A percentile compares a stretch with the other conserved stretches of the same genome.
phyloP scores from a whole-genome alignment of 2,113 vertebrate species.

The Charina bottae region DNA sequence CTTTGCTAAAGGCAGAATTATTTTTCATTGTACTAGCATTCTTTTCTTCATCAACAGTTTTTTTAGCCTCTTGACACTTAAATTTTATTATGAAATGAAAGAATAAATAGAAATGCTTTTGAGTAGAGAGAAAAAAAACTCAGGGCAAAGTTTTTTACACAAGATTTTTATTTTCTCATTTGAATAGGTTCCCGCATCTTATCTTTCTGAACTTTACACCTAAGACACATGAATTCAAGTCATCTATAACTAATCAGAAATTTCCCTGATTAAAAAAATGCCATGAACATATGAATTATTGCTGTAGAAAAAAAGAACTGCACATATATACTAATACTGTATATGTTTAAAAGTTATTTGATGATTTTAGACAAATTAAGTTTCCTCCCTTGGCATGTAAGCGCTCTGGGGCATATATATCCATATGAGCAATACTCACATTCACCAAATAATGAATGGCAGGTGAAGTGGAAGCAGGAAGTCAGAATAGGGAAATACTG shows the following conservation, averaged over 20 bases:
- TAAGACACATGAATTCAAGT: slow-evolving; percentile 12
- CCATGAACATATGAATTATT: background rate
- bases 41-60: slow-evolving; percentile 73
- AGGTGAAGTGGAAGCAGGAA: background rate
- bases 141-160: slow-evolving; percentile 27
- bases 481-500: background rate
- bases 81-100: slow-evolving; percentile 73
- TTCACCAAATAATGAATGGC: background rate
- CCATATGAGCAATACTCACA: background rate
- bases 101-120: slow-evolving; percentile 68
- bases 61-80: slow-evolving; percentile 73
- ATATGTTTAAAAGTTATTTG: too few species aligned
- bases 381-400: background rate
- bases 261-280: background rate
- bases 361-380: background rate
- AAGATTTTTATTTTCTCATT: slow-evolving; percentile 14
- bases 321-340: too few species aligned
- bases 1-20: slow-evolving; percentile 72
- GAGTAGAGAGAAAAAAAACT: slow-evolving; percentile 39
- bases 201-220: rapidly evolving
- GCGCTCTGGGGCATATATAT: background rate
- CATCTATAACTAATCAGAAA: background rate
- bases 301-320: background rate
- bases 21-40: slow-evolving; percentile 70
- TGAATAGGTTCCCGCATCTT: background rate